Base-by-base conservation (phyloP, 2,888 invertebrate species). In the Orgyia antiqua region DNA sequence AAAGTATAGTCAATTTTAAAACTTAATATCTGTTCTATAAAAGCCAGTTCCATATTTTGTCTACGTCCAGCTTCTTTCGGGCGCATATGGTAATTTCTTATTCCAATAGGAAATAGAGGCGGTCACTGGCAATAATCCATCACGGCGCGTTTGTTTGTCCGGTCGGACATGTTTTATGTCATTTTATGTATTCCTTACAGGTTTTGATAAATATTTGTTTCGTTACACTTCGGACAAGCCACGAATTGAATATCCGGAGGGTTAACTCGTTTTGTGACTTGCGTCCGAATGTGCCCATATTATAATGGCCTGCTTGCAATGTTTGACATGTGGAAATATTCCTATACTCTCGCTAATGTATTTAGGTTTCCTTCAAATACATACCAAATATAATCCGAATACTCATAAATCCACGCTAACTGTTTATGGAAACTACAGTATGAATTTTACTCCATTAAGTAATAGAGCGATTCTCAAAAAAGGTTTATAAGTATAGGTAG, bases 151-250 rank as follows among this genome's bases (percentile, higher is more conserved):
- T 78, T 78, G 79, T 82, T 71, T 66, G 74, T 67, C 66, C 60
- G 58, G 57, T 51, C 62, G 62, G 69, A 58, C 74, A 68, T 77
- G 76, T 79, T 82, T 75, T 78, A 74, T 78, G 82, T 77, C 79
- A 74, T 74, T 79, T 84, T 84, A 72, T 66, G 83, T 83, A 86
- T 86, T 86, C 86, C 83, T 83, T 72, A 73, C 84, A 83, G 78
- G 83, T 76, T 77, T 78, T 84, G 84, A 86, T 84, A 84, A 82
- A 86, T 86, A 84, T 84, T 83, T 84, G 86, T 84, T 83, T 68
- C 64, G 68, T 57, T 65, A 62, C 49, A 73, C 64, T 80, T 82
- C 61, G 73, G 84, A 82, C 78, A 79, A 71, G 75, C 63, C 67
- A 70, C 68, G 76, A 78, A 86, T 84, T 84, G 84, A 83, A 84